Conservation (phyloP, 2,797 vertebrate genomes). For the Pseudochaenichthys georgianus region DNA sequence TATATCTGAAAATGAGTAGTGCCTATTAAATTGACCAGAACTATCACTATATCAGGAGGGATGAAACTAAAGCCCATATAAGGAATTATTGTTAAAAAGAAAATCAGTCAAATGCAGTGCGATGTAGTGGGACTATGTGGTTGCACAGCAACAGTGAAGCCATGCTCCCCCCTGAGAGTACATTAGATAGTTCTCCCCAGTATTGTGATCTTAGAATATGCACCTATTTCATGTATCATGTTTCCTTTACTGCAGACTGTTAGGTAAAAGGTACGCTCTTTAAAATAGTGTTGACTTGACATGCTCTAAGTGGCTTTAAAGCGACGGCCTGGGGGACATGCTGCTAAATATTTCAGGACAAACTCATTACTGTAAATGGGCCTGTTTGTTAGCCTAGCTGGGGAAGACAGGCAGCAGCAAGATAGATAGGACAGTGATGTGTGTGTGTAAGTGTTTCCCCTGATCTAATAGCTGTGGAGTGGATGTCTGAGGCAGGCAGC, state of each 20-base stretch:
- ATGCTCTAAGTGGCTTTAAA: constrained; percentile 84
- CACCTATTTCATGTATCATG: constrained; percentile 79
- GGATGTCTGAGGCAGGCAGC: constrained; percentile 63
- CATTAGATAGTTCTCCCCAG: constrained; percentile 59
- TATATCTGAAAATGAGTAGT: constrained; percentile 30
- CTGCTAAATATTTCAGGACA: constrained; percentile 87
- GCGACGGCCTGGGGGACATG: constrained; percentile 73
- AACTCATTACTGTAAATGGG: constrained; percentile 83
- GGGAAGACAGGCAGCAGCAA: constrained; percentile 69
- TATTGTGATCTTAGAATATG: constrained; percentile 64
- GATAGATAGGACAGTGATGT: constrained; percentile 67
- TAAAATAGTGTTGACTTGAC: constrained; percentile 83
- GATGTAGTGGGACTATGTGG: constrained; percentile 10
- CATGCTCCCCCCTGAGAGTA: constrained; percentile 37
- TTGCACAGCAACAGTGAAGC: constrained; percentile 33
- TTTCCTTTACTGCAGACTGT: constrained; percentile 69
- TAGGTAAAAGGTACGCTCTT: constrained; percentile 72
- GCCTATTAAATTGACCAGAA: constrained; percentile 22
- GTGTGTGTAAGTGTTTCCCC: constrained; percentile 40
- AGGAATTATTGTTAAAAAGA: constrained; percentile 19
- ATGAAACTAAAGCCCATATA: constrained; percentile 32
- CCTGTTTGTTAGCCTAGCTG: constrained; percentile 74
- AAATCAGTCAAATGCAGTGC: constrained; percentile 35
- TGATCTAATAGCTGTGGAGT: constrained; percentile 64
- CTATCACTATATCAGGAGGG: constrained; percentile 21